A percentile compares a stretch with the other conserved stretches of the same genome.
These are phyloP conservation scores for Ceratina calcarata DNA, from an alignment of 1,140 invertebrate species.

Conservation along the genomic window DNA sequence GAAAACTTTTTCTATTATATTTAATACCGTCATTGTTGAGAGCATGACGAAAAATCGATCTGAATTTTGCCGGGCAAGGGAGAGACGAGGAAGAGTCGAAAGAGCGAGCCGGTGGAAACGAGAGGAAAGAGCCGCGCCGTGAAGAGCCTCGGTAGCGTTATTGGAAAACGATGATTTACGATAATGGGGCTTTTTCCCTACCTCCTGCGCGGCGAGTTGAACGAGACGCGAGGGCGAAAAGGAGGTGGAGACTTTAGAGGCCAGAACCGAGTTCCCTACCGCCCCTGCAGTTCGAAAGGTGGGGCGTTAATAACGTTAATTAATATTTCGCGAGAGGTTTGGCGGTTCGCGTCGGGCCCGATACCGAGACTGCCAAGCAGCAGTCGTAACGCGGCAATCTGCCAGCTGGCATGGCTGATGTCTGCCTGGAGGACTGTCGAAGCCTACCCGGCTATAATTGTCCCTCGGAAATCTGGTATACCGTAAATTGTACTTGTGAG, in stretches of 20 bases:
- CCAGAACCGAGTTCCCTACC: slow-evolving; percentile 42
- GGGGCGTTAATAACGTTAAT: slow-evolving; percentile 80
- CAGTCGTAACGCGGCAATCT: slow-evolving; percentile 68
- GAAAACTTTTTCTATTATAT: slow-evolving; percentile 33
- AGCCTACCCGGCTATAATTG: slow-evolving; percentile 35
- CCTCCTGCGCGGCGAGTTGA: slow-evolving; percentile 23
- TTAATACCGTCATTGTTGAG: slow-evolving; percentile 13
- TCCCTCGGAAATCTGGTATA: background rate
- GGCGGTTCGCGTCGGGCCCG: slow-evolving; percentile 68
- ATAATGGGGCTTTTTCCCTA: slow-evolving; percentile 77
- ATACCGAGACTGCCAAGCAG: slow-evolving; percentile 34
- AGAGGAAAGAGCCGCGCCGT: slow-evolving; percentile 30
- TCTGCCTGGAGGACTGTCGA: slow-evolving; percentile 17
- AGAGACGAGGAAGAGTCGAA: slow-evolving; percentile 41
- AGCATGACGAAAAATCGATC: slow-evolving; percentile 26
- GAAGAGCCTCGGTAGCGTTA: slow-evolving; percentile 79
- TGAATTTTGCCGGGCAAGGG: slow-evolving; percentile 25
- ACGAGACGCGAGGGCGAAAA: slow-evolving; percentile 41
- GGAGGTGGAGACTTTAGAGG: slow-evolving; percentile 47
- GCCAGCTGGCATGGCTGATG: slow-evolving; percentile 75
- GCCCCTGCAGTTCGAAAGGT: slow-evolving; percentile 65
- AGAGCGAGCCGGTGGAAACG: background rate
- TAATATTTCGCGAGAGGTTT: slow-evolving; percentile 80
- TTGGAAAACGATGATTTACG: slow-evolving; percentile 82
- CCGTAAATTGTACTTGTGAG: too few relatives aligned